These are phyloP conservation scores for Alcis repandata DNA, from an alignment of 2,888 invertebrate genomes.

Conservation along the genomic window DNA sequence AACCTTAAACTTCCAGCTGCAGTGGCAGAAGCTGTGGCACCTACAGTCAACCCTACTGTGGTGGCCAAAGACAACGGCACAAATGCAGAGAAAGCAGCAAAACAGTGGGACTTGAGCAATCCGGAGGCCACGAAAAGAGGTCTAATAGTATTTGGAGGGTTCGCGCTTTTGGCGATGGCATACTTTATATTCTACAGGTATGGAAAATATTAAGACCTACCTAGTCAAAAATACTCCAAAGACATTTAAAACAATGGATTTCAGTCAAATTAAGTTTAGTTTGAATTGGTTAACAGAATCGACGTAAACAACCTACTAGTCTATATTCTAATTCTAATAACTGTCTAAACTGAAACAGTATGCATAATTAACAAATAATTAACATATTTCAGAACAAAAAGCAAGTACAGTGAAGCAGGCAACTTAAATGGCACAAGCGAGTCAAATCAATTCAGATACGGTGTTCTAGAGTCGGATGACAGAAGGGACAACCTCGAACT, in stretches of 20 bases:
- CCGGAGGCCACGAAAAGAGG: conserved; percentile 80
- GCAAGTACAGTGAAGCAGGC: conserved; percentile 66
- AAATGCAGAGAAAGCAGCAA: conserved; percentile 50
- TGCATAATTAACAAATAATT: neutral
- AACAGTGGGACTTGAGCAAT: conserved; percentile 63
- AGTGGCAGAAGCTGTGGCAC: neutral
- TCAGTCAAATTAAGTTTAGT: too few relatives aligned
- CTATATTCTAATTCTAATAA: too few relatives aligned
- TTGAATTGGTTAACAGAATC: too few relatives aligned
- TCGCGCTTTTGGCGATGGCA: conserved; percentile 74
- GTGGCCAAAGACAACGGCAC: conserved; percentile 40
- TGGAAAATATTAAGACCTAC: too few relatives aligned
- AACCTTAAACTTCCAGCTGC: conserved; percentile 7
- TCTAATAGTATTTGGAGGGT: conserved; percentile 81
- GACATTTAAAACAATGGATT: too few relatives aligned
- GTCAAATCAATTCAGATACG: conserved; percentile 81
- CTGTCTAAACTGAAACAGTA: neutral
- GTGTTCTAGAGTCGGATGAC: conserved; percentile 81
- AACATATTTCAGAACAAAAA: conserved; percentile 69
- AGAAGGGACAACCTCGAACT: conserved; percentile 77
- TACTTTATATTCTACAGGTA: conserved; percentile 84
- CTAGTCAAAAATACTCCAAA: too few relatives aligned
- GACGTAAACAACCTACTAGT: too few relatives aligned
- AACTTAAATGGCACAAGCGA: conserved; percentile 70
- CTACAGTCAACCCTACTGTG: conserved; percentile 3